Conservation (phyloP, 1,140 invertebrate species). For the Campoletis sonorensis region DNA sequence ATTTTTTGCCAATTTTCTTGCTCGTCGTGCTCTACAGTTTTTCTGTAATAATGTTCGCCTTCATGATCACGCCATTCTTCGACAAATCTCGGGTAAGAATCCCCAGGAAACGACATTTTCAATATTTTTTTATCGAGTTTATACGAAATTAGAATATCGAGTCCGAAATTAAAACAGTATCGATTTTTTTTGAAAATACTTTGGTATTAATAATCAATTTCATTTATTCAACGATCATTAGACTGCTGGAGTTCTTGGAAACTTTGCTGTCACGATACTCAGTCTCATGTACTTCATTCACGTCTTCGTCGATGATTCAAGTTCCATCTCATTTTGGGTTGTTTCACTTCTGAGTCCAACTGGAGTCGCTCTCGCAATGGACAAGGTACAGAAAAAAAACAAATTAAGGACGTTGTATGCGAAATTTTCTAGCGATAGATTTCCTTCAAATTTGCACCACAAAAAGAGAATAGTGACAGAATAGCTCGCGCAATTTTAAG, state of each 20-base stretch:
- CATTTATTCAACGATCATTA: constrained; percentile 64
- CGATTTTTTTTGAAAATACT: too few relatives aligned
- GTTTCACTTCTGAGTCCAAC: constrained; percentile 88
- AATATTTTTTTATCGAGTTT: neutral
- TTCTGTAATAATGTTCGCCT: constrained; percentile 89
- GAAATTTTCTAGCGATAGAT: too few relatives aligned
- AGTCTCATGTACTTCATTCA: constrained; percentile 88
- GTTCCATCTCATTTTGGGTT: constrained; percentile 83
- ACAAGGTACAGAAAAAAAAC: too few relatives aligned
- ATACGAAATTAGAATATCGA: neutral
- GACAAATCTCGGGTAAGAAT: constrained; percentile 86
- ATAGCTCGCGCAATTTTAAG: too few relatives aligned
- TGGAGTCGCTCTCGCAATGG: constrained; percentile 89
- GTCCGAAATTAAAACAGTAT: too few relatives aligned
- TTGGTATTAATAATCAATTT: constrained; percentile 44
- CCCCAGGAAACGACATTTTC: neutral
- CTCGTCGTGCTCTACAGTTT: constrained; percentile 88
- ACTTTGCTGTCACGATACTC: constrained; percentile 86
- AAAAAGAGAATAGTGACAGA: too few relatives aligned
- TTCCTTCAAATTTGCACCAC: too few relatives aligned
- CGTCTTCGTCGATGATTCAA: constrained; percentile 83
- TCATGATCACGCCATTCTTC: constrained; percentile 91
- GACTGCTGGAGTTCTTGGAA: constrained; percentile 88
- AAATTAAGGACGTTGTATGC: too few relatives aligned
- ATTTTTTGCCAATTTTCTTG: constrained; percentile 87